A percentile compares a stretch with the other conserved stretches of the same genome.
phyloP scores from a whole-genome alignment of 1,140 invertebrate genomes.

The Ditylenchus dipsaci region DNA sequence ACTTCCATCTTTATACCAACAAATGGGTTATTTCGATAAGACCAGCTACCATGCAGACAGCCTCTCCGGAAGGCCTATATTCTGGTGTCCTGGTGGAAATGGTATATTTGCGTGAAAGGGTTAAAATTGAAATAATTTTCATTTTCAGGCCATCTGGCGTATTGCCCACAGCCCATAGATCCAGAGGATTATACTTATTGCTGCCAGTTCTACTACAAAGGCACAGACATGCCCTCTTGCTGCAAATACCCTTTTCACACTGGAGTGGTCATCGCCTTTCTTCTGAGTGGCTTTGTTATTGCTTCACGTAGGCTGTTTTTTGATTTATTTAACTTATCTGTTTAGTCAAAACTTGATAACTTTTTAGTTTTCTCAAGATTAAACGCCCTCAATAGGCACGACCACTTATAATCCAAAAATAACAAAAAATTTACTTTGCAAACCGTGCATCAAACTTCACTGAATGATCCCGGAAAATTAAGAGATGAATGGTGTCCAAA shows the following conservation, averaged over 20 bases:
- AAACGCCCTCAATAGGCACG: neutral
- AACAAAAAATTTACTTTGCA: neutral
- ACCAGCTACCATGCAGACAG: slow-evolving; percentile 9
- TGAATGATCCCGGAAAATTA: too few relatives aligned
- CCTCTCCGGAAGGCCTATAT: slow-evolving; percentile 13
- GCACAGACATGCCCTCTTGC: slow-evolving; percentile 29
- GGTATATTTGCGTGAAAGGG: neutral
- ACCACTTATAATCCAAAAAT: neutral
- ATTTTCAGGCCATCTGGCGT: slow-evolving; percentile 21
- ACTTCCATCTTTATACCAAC: too few relatives aligned
- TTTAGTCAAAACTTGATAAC: neutral
- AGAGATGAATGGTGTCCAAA: too few relatives aligned
- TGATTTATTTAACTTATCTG: neutral
- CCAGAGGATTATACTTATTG: slow-evolving; percentile 32
- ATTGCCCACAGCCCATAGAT: slow-evolving; percentile 34
- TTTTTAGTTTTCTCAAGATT: neutral
- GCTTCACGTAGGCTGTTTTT: neutral
- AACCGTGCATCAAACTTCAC: neutral
- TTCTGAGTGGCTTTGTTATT: neutral
- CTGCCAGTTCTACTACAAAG: slow-evolving; percentile 27
- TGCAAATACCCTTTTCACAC: slow-evolving; percentile 32
- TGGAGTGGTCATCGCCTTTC: slow-evolving; percentile 10
- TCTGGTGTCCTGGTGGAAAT: slow-evolving; percentile 22
- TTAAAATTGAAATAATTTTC: neutral
- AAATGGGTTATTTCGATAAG: too few relatives aligned